These are phyloP conservation scores for Strix occidentalis DNA, from an alignment of 2,797 vertebrate genomes.

Conservation along the genomic window DNA sequence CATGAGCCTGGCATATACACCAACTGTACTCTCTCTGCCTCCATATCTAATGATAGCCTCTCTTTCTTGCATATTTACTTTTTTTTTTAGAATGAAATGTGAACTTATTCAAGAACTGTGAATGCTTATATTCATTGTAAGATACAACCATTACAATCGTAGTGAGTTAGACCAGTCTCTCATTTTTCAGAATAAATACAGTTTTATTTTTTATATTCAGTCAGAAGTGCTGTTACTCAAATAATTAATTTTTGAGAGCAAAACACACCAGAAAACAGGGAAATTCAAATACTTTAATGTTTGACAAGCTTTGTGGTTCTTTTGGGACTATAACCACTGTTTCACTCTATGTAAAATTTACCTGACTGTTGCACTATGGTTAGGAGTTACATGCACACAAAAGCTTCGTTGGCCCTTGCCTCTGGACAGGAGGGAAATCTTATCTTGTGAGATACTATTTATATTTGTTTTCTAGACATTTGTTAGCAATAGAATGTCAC, in stretches of 20 bases:
- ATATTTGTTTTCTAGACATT: not conserved
- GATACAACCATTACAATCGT: not conserved
- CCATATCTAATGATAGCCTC: not conserved
- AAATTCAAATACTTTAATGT: not conserved
- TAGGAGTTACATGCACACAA: not conserved
- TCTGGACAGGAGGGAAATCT: not conserved
- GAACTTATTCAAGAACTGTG: not conserved
- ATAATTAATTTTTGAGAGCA: not conserved
- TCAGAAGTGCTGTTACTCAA: not conserved
- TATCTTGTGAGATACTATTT: not conserved
- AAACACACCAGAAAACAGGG: not conserved
- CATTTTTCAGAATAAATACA: not conserved
- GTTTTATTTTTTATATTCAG: not conserved
- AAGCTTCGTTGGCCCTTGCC: not conserved
- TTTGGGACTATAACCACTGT: not conserved
- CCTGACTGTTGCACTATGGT: not conserved
- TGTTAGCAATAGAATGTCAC: not conserved
- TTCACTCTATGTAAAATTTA: not conserved
- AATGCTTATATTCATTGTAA: not conserved
- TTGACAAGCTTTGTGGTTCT: not conserved
- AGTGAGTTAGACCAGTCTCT: not conserved
- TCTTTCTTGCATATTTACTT: not conserved
- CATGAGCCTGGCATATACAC: not conserved
- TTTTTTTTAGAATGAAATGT: not conserved
- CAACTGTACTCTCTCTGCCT: not conserved